Evolutionary conservation across 2,113 vertebrate species (phyloP).

Genomic region (Okapia johnstoni): DNA sequence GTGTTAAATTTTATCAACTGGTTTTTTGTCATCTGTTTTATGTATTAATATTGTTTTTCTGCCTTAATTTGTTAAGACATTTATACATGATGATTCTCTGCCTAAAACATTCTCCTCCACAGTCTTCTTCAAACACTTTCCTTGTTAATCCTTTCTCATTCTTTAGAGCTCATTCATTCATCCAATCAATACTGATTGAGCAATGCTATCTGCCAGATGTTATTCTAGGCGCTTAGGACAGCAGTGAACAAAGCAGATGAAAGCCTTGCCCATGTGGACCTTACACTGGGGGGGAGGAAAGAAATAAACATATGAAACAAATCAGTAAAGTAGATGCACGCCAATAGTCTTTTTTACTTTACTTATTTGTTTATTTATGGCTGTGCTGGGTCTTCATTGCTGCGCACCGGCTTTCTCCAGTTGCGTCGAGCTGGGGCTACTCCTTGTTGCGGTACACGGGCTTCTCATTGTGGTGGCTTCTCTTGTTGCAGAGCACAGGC

Average conservation of each 20-base stretch:
- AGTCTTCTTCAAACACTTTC: background rate
- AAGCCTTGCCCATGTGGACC: background rate
- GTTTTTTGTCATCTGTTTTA: background rate
- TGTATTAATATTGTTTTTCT: background rate
- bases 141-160: background rate
- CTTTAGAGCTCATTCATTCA: background rate
- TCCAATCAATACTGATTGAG: background rate
- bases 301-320: background rate
- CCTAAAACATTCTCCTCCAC: background rate
- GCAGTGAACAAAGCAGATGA: background rate
- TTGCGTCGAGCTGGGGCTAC: background rate
- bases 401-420: background rate
- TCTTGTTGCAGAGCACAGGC: background rate
- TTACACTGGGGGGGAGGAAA: background rate
- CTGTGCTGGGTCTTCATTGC: background rate
- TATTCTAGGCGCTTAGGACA: background rate
- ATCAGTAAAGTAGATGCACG: background rate
- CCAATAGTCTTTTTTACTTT: background rate
- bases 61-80: background rate
- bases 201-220: background rate
- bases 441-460: accelerated
- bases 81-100: background rate
- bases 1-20: background rate
- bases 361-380: background rate
- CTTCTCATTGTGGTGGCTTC: background rate